Evolutionary conservation across 1,140 invertebrate species (phyloP).

Genomic region (Trachymyrmex septentrionalis): DNA sequence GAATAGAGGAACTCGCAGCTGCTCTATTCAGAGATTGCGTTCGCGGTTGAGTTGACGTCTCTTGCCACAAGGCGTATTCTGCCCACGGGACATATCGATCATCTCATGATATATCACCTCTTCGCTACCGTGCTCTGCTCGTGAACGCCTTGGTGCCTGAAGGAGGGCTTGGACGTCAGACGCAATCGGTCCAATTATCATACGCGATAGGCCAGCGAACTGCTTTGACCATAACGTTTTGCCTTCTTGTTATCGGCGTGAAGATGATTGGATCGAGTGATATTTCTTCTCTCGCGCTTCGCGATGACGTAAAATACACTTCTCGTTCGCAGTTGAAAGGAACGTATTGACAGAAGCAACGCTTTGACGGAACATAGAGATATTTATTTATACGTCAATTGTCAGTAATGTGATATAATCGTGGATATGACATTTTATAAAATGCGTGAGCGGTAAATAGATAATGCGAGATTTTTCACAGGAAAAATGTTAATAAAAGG

Average conservation of each 20-base stretch:
- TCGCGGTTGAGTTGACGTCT: constrained; percentile 57
- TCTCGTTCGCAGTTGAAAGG: background rate
- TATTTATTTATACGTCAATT: constrained; percentile 9
- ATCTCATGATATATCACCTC: constrained; percentile 52
- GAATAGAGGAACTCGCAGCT: background rate
- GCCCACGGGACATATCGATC: constrained; percentile 59
- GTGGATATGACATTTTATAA: constrained; percentile 14
- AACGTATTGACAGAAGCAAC: background rate
- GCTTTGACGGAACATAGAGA: background rate
- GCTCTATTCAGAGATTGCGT: constrained; percentile 64
- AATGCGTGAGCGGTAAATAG: background rate
- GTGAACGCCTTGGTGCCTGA: constrained; percentile 27
- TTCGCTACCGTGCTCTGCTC: constrained; percentile 7
- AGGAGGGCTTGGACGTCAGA: constrained; percentile 44
- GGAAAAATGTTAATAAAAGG: background rate
- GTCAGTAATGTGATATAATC: constrained; percentile 4
- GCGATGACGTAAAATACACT: background rate
- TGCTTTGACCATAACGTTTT: constrained; percentile 35
- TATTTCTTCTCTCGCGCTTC: background rate
- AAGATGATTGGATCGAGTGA: background rate
- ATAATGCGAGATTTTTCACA: constrained; percentile 13
- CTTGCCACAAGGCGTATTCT: constrained; percentile 51
- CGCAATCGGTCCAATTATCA: constrained; percentile 63
- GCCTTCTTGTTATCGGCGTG: constrained; percentile 5
- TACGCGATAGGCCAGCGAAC: constrained; percentile 34